Conservation (phyloP, 2,797 vertebrate genomes). For the Carcharodon carcharias region DNA sequence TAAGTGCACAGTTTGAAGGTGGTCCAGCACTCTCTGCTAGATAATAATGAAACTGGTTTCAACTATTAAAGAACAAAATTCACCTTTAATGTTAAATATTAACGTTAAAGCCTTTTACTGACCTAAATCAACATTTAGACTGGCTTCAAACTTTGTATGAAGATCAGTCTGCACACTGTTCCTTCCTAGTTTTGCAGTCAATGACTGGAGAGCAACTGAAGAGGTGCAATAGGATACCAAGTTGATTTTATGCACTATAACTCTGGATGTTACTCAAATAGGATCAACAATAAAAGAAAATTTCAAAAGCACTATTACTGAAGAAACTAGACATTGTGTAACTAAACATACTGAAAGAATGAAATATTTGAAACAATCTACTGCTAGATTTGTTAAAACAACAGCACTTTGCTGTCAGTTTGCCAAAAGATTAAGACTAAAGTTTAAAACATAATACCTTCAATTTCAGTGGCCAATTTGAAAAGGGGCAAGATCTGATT, state of each 20-base stretch:
- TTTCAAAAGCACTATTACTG: not conserved
- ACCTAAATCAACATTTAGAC: not conserved
- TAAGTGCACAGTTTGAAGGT: not conserved
- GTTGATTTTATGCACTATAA: not conserved
- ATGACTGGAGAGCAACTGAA: not conserved
- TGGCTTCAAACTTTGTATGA: not conserved
- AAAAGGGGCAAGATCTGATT: not conserved
- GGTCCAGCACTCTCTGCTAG: not conserved
- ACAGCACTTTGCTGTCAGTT: not conserved
- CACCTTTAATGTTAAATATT: not conserved
- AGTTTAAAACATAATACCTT: not conserved
- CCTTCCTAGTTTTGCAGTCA: not conserved
- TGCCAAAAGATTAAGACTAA: not conserved
- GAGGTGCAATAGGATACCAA: not conserved
- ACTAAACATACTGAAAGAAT: not conserved
- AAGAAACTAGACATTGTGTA: not conserved
- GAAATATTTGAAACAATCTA: not conserved
- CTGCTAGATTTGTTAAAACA: not conserved
- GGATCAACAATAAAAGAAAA: not conserved
- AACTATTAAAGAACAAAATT: not conserved
- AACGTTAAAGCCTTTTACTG: not conserved
- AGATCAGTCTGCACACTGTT: not conserved
- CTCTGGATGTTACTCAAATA: not conserved
- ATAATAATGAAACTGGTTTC: not conserved
- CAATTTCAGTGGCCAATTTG: not conserved